Evolutionary conservation across 2,888 invertebrate species (phyloP), one percentile per base, ranked within the genome.

Genomic region (Frankliniella fusca): DNA sequence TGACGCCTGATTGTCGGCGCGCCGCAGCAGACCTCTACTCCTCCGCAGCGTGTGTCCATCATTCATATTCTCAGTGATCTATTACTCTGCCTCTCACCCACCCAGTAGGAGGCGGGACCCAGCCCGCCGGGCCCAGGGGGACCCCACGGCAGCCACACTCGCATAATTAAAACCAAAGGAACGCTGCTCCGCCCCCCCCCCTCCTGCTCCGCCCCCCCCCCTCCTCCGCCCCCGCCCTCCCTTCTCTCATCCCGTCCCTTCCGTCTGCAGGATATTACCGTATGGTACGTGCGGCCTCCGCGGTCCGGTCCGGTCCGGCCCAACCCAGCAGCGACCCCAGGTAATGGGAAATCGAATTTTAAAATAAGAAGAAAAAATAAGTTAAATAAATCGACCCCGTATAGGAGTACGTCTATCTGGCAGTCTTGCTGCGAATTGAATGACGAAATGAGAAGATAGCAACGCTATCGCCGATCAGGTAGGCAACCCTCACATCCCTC

Each of bases 191-290:
- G 27, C 54, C 48, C 70, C 48, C 81, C 65, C 38, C 11, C 61
- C 80, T 79, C n/a, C 80, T 81, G 61, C 80, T 50, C n/a, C 76
- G 23, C 50, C 79, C 54, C 48, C 48, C 80, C 81, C 70, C 76
- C 65, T 48, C 54, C 65, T 80, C 79, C 65, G 48, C n/a, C 81
- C 70, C 81, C 48, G 65, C 81, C 49, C 50, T 0, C 3, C 54
- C 70, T 28, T 27, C 81, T 80, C n/a, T 48, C 81, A 27, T 23
- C 20, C 80, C 27, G 15, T 81, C 48, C 61, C 61, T 61, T 61
- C 61, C 61, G 61, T 11, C 61, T 61, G 61, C 61, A 61, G 61
- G 61, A 61, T 61, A 61, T 61, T 61, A 61, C 61, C 18, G 61
- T 61, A 61, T 18, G 61, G 61, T 20, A 61, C 61, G n/a, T n/a